These are phyloP conservation scores for Andricus curvator DNA, from an alignment of 2,888 invertebrate genomes.

Conservation along the genomic window DNA sequence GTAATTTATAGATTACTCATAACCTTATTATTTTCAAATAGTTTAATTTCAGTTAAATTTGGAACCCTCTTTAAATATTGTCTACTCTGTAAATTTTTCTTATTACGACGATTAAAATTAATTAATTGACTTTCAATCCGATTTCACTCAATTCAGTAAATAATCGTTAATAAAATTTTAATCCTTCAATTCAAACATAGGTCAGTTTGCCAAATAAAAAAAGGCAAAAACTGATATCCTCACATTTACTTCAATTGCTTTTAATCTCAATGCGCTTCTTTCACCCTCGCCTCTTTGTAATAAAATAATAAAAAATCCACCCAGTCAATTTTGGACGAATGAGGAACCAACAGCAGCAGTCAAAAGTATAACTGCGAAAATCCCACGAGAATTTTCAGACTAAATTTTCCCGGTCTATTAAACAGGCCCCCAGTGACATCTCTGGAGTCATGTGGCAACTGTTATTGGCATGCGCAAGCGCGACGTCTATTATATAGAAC, in stretches of 20 bases:
- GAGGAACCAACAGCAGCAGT: not conserved
- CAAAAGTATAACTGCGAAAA: not conserved
- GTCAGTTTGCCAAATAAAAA: not conserved
- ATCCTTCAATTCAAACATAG: not conserved
- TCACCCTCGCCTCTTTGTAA: not conserved
- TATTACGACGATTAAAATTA: too few relatives aligned
- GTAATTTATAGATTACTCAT: too few relatives aligned
- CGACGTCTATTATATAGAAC: not conserved
- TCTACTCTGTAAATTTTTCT: too few relatives aligned
- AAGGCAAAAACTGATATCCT: not conserved
- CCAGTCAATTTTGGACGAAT: not conserved
- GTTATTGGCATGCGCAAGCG: constrained; percentile 42
- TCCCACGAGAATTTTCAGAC: constrained; percentile 55
- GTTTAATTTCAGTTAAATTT: too few relatives aligned
- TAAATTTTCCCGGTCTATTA: constrained; percentile 65
- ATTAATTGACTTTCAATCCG: too few relatives aligned
- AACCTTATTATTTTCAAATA: too few relatives aligned
- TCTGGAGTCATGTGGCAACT: constrained; percentile 47
- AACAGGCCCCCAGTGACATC: constrained; percentile 51
- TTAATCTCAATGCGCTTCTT: not conserved
- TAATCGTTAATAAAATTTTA: not conserved
- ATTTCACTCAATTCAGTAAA: too few relatives aligned
- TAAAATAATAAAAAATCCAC: not conserved
- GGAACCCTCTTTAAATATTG: too few relatives aligned
- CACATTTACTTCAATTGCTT: not conserved